A percentile compares a stretch with the other conserved stretches of the same genome.
Evolutionary conservation across 2,113 vertebrate species (phyloP).

Genomic region (Labeo rohita): DNA sequence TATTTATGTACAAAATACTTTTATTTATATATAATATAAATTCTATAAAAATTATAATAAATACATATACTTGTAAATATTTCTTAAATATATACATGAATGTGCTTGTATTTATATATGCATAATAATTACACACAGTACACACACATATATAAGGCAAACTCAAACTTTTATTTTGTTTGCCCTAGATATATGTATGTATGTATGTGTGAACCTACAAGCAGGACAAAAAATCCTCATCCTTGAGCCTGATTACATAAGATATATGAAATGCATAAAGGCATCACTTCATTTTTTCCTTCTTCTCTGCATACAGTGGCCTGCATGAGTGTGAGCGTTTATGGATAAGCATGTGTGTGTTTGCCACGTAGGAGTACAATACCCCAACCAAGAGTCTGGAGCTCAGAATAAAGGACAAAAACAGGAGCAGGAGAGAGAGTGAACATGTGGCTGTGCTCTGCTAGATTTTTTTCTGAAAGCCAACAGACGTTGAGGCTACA

Average conservation of each 20-base stretch:
- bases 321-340: not conserved
- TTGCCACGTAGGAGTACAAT: slow-evolving; percentile 40
- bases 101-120: no score
- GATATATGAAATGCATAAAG: not conserved
- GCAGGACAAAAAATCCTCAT: not conserved
- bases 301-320: not conserved
- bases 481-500: slow-evolving; percentile 13
- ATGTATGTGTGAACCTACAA: not conserved
- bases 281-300: not conserved
- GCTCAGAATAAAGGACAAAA: slow-evolving; percentile 30
- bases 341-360: slow-evolving; percentile 6
- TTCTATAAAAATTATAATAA: no score
- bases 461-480: not conserved
- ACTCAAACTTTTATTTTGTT: no score
- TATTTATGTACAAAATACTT: no score
- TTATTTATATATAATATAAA: no score
- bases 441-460: not conserved
- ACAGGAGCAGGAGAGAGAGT: not conserved
- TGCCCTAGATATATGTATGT: no score
- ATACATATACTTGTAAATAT: no score
- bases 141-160: no score
- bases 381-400: slow-evolving; percentile 14
- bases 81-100: no score
- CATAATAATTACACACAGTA: no score
- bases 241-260: not conserved